Evolutionary conservation across 2,888 invertebrate genomes (phyloP).

Genomic region (Netelia melanura): DNA sequence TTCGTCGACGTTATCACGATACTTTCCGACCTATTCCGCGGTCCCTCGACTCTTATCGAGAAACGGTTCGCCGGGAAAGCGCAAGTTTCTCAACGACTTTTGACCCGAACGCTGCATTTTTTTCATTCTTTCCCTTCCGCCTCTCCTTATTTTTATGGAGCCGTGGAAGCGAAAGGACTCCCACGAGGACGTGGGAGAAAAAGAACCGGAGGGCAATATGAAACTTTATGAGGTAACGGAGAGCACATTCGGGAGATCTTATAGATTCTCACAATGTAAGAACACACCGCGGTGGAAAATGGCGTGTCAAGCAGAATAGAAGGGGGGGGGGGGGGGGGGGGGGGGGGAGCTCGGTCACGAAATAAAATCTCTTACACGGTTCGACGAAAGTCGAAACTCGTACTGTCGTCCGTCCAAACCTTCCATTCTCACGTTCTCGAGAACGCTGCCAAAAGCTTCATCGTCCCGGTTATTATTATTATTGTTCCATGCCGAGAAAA

Average conservation of each 20-base stretch:
- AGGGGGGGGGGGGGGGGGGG: neutral
- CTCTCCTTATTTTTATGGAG: slow-evolving; percentile 23
- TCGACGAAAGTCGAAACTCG: slow-evolving; percentile 34
- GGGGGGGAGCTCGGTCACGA: slow-evolving; percentile 31
- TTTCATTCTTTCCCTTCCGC: neutral
- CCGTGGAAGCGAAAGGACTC: slow-evolving; percentile 1
- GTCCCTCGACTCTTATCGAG: slow-evolving; percentile 50
- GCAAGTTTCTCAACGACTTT: slow-evolving; percentile 54
- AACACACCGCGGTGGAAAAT: slow-evolving; percentile 15
- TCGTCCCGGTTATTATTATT: too few relatives aligned
- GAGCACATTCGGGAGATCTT: slow-evolving; percentile 40
- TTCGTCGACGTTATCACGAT: slow-evolving; percentile 27
- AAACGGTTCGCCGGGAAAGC: slow-evolving; percentile 45
- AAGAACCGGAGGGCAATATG: slow-evolving; percentile 47
- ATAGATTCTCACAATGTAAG: slow-evolving; percentile 42
- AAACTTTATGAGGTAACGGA: slow-evolving; percentile 64
- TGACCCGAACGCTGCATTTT: slow-evolving; percentile 11
- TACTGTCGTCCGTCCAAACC: slow-evolving; percentile 12
- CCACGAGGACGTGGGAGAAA: neutral
- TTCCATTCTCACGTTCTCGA: slow-evolving; percentile 26
- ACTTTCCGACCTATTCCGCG: neutral
- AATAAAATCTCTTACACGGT: slow-evolving; percentile 2
- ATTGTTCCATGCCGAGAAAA: neutral
- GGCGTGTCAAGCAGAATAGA: slow-evolving; percentile 32
- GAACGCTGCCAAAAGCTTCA: slow-evolving; percentile 18